Conservation (phyloP, 2,113 vertebrate species). For the Pachypanchax playfairii region DNA sequence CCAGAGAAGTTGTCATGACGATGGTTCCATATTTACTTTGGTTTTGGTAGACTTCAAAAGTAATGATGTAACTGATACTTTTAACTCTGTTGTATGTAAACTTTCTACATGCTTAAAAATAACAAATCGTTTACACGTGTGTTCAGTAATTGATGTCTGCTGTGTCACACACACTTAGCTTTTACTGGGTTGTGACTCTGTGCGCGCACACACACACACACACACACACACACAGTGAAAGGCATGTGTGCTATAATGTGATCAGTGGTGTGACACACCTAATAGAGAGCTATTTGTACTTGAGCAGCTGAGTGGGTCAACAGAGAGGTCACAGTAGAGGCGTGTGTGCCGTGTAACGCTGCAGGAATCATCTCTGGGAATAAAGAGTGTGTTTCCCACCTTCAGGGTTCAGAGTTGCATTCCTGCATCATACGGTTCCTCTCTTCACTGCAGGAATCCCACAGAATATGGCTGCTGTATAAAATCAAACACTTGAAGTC, state of each 20-base stretch:
- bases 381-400: conserved; percentile 67
- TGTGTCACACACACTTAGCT: conserved; percentile 27
- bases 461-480: conserved; percentile 11
- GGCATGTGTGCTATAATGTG: conserved; percentile 6
- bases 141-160: too few relatives aligned
- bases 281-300: conserved; percentile 12
- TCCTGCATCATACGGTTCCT: conserved; percentile 69
- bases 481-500: conserved; percentile 17
- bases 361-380: conserved; percentile 54
- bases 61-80: neutral
- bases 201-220: conserved; percentile 3
- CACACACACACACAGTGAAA: conserved; percentile 2
- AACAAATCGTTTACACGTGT: too few relatives aligned
- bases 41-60: neutral
- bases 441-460: conserved; percentile 35
- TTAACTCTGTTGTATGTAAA: too few relatives aligned
- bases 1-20: neutral
- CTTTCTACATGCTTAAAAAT: too few relatives aligned
- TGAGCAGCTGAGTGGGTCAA: conserved; percentile 39
- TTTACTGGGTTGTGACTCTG: conserved; percentile 26
- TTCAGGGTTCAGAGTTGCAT: conserved; percentile 69
- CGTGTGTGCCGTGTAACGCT: conserved; percentile 32
- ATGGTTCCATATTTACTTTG: neutral
- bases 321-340: conserved; percentile 35
- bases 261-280: conserved; percentile 36